Conservation (phyloP, 1,140 invertebrate genomes). For the Melipona quadrifasciata region DNA sequence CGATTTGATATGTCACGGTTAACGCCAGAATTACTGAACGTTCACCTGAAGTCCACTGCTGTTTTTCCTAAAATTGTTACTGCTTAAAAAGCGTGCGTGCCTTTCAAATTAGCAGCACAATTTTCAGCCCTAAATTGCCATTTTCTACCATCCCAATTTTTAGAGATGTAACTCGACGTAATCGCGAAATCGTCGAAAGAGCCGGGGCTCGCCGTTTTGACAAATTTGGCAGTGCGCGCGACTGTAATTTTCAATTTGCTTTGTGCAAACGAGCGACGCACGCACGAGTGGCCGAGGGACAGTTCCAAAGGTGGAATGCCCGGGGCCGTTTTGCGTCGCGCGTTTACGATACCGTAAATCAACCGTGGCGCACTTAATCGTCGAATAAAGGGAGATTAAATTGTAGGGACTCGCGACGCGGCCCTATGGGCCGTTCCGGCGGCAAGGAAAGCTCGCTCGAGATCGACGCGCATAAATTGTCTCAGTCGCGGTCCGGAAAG, state of each 20-base stretch:
- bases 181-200: no score
- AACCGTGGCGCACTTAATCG: constrained; percentile 68
- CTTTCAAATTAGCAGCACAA: no score
- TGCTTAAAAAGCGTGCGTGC: no score
- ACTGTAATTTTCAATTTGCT: not conserved
- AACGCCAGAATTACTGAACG: not conserved
- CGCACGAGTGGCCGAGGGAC: constrained; percentile 15
- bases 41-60: not conserved
- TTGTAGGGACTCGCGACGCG: constrained; percentile 35
- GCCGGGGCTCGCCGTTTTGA: not conserved
- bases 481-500: no score
- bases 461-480: not conserved
- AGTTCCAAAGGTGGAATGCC: constrained; percentile 29
- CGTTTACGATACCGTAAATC: constrained; percentile 74
- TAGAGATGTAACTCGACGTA: no score
- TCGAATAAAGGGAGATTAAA: constrained; percentile 69
- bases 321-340: constrained; percentile 50
- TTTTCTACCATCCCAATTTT: no score
- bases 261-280: not conserved
- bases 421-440: constrained; percentile 9
- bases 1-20: not conserved
- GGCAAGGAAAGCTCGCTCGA: constrained; percentile 15
- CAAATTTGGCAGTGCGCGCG: not conserved
- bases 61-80: not conserved
- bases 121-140: no score